Percentiles rank a stretch among this genome's conserved stretches.
Conservation (phyloP, 2,797 vertebrate genomes). For the Lepilemur septentrionalis region DNA sequence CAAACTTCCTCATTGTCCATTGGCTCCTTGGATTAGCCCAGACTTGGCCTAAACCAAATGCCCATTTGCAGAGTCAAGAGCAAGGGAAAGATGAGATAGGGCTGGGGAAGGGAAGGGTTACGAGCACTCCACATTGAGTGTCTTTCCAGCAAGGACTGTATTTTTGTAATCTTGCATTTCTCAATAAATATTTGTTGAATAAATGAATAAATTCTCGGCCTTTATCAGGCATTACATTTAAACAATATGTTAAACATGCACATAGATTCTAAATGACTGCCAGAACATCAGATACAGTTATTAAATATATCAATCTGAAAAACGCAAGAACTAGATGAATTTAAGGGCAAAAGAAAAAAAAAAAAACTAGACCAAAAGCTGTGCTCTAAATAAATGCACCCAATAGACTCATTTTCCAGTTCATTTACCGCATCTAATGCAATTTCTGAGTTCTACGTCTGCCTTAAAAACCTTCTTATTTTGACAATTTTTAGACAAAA, state of each 20-base stretch:
- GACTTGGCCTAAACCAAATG: not conserved
- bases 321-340: conserved; percentile 29
- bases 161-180: conserved; percentile 14
- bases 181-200: not conserved
- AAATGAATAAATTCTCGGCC: not conserved
- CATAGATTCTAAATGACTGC: not conserved
- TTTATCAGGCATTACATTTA: not conserved
- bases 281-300: not conserved
- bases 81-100: not conserved
- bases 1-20: not conserved
- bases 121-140: not conserved
- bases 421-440: not conserved
- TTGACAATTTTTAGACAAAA: conserved; percentile 17
- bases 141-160: not conserved
- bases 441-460: not conserved
- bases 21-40: not conserved
- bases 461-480: not conserved
- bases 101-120: not conserved
- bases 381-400: not conserved
- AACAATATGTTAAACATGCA: not conserved
- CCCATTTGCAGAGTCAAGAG: not conserved
- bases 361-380: not conserved
- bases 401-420: not conserved
- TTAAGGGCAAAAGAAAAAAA: conserved; percentile 26
- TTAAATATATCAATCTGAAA: not conserved